Evolutionary conservation across 2,113 vertebrate species (phyloP), one percentile per base, ranked within the genome.

Genomic region (Pseudopodoces humilis): DNA sequence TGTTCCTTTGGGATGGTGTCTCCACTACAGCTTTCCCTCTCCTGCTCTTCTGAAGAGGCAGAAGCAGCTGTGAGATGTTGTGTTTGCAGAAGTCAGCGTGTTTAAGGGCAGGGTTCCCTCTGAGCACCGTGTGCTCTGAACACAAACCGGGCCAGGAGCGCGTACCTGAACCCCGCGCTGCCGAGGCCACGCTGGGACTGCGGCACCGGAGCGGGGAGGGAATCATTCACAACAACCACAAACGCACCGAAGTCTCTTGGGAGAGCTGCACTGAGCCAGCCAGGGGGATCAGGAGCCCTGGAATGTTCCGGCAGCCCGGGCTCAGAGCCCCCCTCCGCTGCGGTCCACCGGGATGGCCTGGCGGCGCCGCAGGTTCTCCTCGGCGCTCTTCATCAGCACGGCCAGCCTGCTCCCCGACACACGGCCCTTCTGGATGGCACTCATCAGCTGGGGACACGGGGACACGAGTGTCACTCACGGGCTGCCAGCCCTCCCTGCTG

Each of bases 361-460:
- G 86, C 99, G 96, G 58, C 80, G 95, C 37, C 98, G 97, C 83
- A 99, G 97, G 15, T 98, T 99, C 95, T 99, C 99, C 97, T 99
- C 99, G 0, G 98, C 99, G 0, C 98, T 98, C 97, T 99, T 99
- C 99, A 99, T 98, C 24, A 99, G 98, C 35, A 99, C 99, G 23
- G 99, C 99, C 78, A 99, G 98, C 4, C 99, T 98, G 98, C 99
- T 99, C 83, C 99, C 98, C 1, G 99, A 99, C 82, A 99, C 98
- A 1, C 98, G 98, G 25, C 99, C 99, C 97, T 99, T 99, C 96
- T 99, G 99, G 88, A 99, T 98, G 6, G 99, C 99, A 10, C 98
- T 99, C 99, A 99, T 99, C 67, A 99, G 98, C 99, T 99, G 90
- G 33, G 94, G 52, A 93, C 92, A 88, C 90, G 2, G 53, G 2